Evolutionary conservation across 2,888 invertebrate genomes (phyloP).

Genomic region (Drosophila eohydei): DNA sequence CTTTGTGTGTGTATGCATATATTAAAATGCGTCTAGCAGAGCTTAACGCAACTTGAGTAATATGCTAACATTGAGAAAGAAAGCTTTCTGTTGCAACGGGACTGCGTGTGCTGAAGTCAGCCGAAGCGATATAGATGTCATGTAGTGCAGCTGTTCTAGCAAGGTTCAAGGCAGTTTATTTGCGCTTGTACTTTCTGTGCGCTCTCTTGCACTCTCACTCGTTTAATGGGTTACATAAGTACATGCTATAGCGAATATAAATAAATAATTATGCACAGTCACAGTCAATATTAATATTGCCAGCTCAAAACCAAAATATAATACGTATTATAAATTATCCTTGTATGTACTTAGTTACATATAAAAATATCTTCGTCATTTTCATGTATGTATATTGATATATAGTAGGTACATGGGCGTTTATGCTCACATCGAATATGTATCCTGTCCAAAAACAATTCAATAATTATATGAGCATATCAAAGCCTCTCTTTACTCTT

Average conservation of each 20-base stretch:
- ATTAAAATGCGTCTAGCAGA: slow-evolving; percentile 42
- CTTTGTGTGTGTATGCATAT: slow-evolving; percentile 7
- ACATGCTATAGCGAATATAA: not conserved
- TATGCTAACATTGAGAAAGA: slow-evolving; percentile 59
- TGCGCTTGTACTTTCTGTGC: slow-evolving; percentile 14
- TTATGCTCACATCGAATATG: not conserved
- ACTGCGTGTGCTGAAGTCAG: slow-evolving; percentile 5
- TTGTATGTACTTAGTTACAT: not conserved
- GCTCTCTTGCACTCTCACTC: slow-evolving; percentile 14
- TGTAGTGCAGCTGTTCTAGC: slow-evolving; percentile 13
- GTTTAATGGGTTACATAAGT: not conserved
- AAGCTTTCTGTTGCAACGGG: slow-evolving; percentile 50
- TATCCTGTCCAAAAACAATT: not conserved
- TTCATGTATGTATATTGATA: too few relatives aligned
- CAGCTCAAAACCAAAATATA: not conserved
- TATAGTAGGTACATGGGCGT: not conserved
- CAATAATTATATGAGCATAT: not conserved
- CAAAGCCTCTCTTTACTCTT: not conserved
- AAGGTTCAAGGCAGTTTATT: slow-evolving; percentile 47
- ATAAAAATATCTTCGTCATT: not conserved
- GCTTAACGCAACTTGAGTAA: slow-evolving; percentile 63
- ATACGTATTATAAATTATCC: not conserved
- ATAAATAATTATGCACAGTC: not conserved
- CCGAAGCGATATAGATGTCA: slow-evolving; percentile 19
- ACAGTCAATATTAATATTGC: not conserved